A percentile compares a stretch with the other conserved stretches of the same genome.
Evolutionary conservation across 2,113 vertebrate species (phyloP).

Genomic region (Notothenia rossii): DNA sequence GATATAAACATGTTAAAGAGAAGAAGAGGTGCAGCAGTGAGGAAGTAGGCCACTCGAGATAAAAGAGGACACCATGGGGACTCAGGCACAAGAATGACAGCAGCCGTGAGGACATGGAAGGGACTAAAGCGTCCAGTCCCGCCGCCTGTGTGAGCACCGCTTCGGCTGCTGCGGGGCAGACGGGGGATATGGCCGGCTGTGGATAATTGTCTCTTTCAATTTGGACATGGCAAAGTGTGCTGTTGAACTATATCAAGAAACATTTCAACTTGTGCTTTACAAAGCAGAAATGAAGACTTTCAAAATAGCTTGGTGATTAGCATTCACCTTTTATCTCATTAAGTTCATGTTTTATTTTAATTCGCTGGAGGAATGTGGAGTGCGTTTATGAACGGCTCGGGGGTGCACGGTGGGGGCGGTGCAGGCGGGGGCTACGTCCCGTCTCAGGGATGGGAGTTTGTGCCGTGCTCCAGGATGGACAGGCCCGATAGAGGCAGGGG

Average conservation of each 20-base stretch:
- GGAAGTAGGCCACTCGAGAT: background rate
- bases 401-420: constrained; percentile 69
- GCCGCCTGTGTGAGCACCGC: constrained; percentile 11
- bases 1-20: background rate
- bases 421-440: constrained; percentile 75
- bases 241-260: background rate
- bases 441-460: constrained; percentile 79
- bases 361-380: constrained; percentile 71
- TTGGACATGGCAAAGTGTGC: constrained; percentile 20
- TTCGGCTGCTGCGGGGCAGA: constrained; percentile 46
- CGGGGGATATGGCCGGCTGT: constrained; percentile 71
- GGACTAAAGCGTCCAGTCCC: constrained; percentile 45
- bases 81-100: constrained; percentile 41
- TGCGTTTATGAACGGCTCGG: constrained; percentile 78
- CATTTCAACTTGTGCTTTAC: background rate
- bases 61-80: background rate
- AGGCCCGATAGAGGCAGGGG: constrained; percentile 64
- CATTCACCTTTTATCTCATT: background rate
- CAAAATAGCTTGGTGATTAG: background rate
- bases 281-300: constrained; percentile 2
- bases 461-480: constrained; percentile 72
- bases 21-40: background rate
- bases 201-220: constrained; percentile 56
- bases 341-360: constrained; percentile 29
- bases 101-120: constrained; percentile 73